phyloP scores from a whole-genome alignment of 2,888 invertebrate species.

The Petrolisthes cinctipes region DNA sequence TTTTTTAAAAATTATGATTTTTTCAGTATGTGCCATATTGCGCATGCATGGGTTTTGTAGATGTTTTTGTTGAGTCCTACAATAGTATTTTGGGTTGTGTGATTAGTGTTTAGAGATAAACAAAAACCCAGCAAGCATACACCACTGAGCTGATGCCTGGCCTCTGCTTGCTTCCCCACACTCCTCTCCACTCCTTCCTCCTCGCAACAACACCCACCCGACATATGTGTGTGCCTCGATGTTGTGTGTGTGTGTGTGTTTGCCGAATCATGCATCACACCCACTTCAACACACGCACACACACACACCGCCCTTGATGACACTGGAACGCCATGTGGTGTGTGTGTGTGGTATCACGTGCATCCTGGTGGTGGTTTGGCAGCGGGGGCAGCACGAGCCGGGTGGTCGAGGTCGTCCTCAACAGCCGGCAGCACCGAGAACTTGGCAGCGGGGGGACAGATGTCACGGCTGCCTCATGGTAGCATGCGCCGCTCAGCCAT shows the following conservation, averaged over 20 bases:
- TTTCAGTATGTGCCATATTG: conserved; percentile 2
- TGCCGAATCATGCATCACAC: conserved; percentile 5
- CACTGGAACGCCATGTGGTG: background rate
- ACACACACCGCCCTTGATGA: too few relatives aligned
- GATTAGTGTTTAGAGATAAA: conserved; percentile 32
- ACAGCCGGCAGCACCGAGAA: conserved; percentile 61
- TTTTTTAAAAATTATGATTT: background rate
- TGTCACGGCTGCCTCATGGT: conserved; percentile 50
- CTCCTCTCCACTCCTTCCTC: conserved; percentile 23
- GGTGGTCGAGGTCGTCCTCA: conserved; percentile 67
- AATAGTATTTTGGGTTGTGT: conserved; percentile 33
- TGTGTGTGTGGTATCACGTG: conserved; percentile 13
- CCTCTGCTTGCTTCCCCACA: conserved; percentile 55
- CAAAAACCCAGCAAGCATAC: conserved; percentile 41
- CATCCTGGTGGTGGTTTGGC: background rate
- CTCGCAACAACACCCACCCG: conserved; percentile 46
- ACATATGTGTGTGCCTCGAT: conserved; percentile 54
- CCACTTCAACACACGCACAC: background rate
- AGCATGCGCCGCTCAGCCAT: conserved; percentile 54
- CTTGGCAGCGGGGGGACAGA: conserved; percentile 42
- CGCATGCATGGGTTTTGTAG: conserved; percentile 46
- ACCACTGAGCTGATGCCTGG: conserved; percentile 56
- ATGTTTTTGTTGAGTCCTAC: conserved; percentile 28
- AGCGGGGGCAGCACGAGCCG: conserved; percentile 34
- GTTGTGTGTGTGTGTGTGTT: conserved; percentile 37